A percentile compares a stretch with the other conserved stretches of the same genome.
These are phyloP conservation scores for Papilio demoleus DNA, from an alignment of 2,888 invertebrate genomes.

Conservation along the genomic window DNA sequence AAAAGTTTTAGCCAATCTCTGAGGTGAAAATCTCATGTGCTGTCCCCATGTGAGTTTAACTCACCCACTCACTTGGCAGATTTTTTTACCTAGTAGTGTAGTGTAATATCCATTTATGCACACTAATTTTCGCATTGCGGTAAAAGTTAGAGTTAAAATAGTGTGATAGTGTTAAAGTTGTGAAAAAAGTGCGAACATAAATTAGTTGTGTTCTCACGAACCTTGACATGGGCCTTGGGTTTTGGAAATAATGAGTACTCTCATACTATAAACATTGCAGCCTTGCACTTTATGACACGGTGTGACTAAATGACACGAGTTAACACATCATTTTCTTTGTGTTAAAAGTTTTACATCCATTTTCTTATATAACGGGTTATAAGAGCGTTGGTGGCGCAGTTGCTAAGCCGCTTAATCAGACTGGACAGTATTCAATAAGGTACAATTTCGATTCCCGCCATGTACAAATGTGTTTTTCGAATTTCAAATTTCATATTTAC, in stretches of 20 bases:
- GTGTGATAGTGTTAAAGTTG: not conserved
- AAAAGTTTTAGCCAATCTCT: too few relatives aligned
- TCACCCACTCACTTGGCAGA: too few relatives aligned
- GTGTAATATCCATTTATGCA: not conserved
- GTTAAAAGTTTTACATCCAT: not conserved
- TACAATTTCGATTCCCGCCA: too few relatives aligned
- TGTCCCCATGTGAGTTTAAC: too few relatives aligned
- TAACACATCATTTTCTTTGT: not conserved
- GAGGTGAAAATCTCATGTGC: too few relatives aligned
- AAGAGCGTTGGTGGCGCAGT: too few relatives aligned
- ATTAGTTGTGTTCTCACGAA: slow-evolving; percentile 3
- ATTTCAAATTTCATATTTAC: too few relatives aligned
- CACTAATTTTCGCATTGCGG: slow-evolving; percentile 4
- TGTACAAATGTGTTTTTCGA: too few relatives aligned
- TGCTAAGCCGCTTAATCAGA: too few relatives aligned
- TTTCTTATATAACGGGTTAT: not conserved
- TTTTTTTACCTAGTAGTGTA: too few relatives aligned
- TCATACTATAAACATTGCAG: slow-evolving; percentile 27
- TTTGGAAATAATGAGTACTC: slow-evolving; percentile 37
- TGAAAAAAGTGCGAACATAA: slow-evolving; percentile 13
- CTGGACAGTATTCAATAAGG: too few relatives aligned
- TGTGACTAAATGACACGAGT: not conserved
- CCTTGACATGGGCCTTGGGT: slow-evolving; percentile 37
- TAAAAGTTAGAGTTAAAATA: slow-evolving; percentile 3
- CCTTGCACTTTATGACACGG: slow-evolving; percentile 15